Conservation (phyloP, 2,797 vertebrate species). For the Microctenopoma steveboyesi region DNA sequence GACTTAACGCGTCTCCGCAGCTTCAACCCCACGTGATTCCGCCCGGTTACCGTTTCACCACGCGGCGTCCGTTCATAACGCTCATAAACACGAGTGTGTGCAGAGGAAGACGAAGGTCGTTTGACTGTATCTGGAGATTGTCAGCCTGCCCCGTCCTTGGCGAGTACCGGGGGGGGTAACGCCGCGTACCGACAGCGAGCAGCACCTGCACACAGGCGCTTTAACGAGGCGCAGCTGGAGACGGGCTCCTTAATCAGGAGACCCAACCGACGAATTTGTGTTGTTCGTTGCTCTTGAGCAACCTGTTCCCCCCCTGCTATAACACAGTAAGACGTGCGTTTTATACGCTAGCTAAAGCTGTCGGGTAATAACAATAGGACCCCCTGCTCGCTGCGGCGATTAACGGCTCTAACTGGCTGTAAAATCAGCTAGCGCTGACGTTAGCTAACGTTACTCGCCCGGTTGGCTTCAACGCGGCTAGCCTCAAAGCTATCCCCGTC, state of each 20-base stretch:
- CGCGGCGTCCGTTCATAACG: background rate
- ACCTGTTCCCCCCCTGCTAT: constrained; percentile 21
- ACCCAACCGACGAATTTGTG: background rate
- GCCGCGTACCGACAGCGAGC: background rate
- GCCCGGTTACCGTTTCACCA: background rate
- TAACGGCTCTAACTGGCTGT: constrained; percentile 16
- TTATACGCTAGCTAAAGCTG: constrained; percentile 22
- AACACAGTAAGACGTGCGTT: background rate
- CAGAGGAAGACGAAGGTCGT: background rate
- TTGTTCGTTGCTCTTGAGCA: background rate
- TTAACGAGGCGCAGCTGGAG: background rate
- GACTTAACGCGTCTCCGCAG: background rate
- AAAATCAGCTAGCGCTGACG: constrained; percentile 37
- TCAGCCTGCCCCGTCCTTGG: background rate
- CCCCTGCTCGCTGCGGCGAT: constrained; percentile 41
- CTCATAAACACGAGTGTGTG: background rate
- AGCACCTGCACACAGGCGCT: background rate
- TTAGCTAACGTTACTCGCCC: constrained; percentile 36
- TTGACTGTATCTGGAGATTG: background rate
- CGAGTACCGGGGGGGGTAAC: background rate
- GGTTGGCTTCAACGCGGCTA: background rate
- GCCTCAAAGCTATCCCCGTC: background rate
- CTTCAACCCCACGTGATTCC: no score
- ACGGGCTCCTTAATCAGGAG: background rate
- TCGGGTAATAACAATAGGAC: constrained; percentile 49